Base-by-base conservation (phyloP, 2,113 vertebrate species). In the Microcebus lehilahytsara region DNA sequence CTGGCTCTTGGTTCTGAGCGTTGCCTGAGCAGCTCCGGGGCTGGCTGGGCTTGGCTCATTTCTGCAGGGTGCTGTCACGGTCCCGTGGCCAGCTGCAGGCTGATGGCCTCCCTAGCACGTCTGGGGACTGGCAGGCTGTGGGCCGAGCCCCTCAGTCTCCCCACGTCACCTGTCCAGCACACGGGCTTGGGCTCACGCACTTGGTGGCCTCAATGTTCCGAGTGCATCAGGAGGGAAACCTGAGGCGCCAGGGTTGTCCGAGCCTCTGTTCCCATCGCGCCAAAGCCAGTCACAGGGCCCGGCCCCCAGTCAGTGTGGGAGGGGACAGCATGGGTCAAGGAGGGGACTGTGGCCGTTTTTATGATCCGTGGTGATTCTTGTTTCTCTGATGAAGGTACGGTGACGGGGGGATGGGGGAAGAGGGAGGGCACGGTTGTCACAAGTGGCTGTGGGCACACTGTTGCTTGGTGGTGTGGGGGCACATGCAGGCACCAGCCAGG, bases 221-320 rank as follows among this genome's bases (percentile, higher is more conserved):
- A 2, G 46, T 4, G 27, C 72, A 7, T 11, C 32, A 1, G 1
- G 9, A 69, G 27, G 30, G 58, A 27, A 56, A 3, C 53, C 64
- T 19, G 9, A 13, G 0, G 14, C 27, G 3, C 22, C 0, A 8
- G 13, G 32, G 42, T 14, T 83, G 40, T 53, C 67, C 30, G 20
- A 27, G 72, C 56, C n/a, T 42, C 67, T 89, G 42, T n/a, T 9
- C n/a, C 27, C 10, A 2, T 66, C 27, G 9, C 0, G 2, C 46
- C 27, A 27, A 64, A 89, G n/a, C 27, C 9, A 25, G 66, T 12
- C 6, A n/a, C 85, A 6, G 0, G 42, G n/a, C 42, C 46, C 20
- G 37, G 67, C n/a, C 20, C n/a, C 56, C 20, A 2, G n/a, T 67
- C 22, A 37, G 49, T 27, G 72, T 13, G 49, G n/a, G 22, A 78